phyloP scores from a whole-genome alignment of 1,140 invertebrate species.

The Rhagoletis pomonella region DNA sequence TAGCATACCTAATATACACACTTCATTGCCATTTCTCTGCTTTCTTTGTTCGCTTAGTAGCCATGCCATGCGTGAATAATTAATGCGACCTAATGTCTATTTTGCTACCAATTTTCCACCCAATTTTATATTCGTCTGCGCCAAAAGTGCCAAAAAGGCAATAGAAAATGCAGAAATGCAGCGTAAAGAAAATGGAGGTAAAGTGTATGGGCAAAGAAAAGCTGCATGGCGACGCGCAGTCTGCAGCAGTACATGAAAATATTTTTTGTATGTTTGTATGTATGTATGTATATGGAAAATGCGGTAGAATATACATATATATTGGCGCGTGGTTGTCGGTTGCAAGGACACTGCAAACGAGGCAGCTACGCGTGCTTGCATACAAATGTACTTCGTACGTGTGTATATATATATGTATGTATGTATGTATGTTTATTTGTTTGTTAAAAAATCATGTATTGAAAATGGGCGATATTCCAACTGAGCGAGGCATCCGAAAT shows the following conservation, averaged over 20 bases:
- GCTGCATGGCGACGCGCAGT: not conserved
- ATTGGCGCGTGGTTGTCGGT: not conserved
- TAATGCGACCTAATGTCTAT: conserved; percentile 28
- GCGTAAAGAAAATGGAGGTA: not conserved
- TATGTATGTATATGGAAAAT: not conserved
- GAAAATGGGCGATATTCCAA: not conserved
- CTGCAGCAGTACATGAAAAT: not conserved
- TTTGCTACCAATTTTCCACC: conserved; percentile 14
- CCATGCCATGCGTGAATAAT: conserved; percentile 9
- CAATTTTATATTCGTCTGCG: not conserved
- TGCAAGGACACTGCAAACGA: not conserved
- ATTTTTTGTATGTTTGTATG: not conserved
- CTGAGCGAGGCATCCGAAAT: not conserved
- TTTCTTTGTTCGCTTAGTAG: not conserved
- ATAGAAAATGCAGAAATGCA: not conserved
- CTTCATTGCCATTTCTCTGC: not conserved
- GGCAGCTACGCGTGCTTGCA: too few relatives aligned
- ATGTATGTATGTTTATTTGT: too few relatives aligned
- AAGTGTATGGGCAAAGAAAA: conserved; percentile 4
- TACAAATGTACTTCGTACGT: too few relatives aligned
- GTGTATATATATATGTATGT: too few relatives aligned
- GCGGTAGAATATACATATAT: not conserved
- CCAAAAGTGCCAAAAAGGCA: not conserved
- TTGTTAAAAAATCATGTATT: not conserved
- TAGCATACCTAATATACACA: not conserved